Evolutionary conservation across 2,113 vertebrate genomes (phyloP).

Genomic region (Erythrocebus patas): DNA sequence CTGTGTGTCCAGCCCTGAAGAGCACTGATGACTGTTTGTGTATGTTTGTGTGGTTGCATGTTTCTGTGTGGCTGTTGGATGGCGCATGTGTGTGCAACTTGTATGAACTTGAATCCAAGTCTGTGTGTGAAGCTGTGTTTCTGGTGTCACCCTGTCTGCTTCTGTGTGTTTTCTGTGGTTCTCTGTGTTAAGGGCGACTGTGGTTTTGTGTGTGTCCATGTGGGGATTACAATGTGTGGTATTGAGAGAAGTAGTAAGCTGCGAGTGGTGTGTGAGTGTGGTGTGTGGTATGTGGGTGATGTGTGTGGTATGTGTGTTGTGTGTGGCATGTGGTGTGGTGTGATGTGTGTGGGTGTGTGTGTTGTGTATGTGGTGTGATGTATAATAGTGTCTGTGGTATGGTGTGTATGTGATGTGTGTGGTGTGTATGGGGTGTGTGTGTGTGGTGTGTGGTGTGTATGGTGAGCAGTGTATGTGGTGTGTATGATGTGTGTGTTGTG

Average conservation of each 20-base stretch:
- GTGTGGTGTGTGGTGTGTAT: not conserved
- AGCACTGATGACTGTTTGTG: not conserved
- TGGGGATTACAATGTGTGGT: not conserved
- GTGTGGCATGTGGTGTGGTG: not conserved
- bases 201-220: not conserved
- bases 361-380: not conserved
- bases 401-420: not conserved
- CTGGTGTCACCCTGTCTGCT: not conserved
- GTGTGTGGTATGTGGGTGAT: not conserved
- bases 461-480: not conserved
- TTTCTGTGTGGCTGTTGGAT: not conserved
- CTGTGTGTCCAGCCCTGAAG: not conserved
- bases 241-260: not conserved
- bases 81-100: fast-evolving
- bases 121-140: not conserved
- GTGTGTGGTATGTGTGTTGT: not conserved
- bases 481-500: fast-evolving
- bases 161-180: not conserved
- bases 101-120: not conserved
- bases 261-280: not conserved
- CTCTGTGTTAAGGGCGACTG: not conserved
- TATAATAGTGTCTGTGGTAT: not conserved
- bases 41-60: not conserved
- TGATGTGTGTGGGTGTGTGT: fast-evolving
- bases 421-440: not conserved